Conservation (phyloP, 2,888 invertebrate genomes). For the Brachyptera risi region DNA sequence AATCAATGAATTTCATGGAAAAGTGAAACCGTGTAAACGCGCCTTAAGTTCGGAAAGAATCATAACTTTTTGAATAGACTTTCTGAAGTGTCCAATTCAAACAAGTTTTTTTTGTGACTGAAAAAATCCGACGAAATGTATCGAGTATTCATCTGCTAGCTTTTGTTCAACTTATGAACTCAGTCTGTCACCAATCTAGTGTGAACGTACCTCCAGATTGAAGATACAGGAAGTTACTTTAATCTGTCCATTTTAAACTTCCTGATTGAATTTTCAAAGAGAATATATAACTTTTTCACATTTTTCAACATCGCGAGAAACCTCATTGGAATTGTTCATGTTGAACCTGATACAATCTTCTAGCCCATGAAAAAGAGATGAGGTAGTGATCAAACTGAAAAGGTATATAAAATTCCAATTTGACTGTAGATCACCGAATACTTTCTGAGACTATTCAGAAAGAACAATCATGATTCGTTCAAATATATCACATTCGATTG, state of each 20-base stretch:
- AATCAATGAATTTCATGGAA: too few species aligned
- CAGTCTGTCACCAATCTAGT: constrained; percentile 18
- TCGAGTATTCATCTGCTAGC: neutral
- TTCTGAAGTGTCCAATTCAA: too few species aligned
- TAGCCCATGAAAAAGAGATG: neutral
- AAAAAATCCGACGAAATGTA: neutral
- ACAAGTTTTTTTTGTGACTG: too few species aligned
- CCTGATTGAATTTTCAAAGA: constrained; percentile 13
- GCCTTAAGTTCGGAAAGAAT: too few species aligned
- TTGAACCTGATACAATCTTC: neutral
- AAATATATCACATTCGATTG: too few species aligned
- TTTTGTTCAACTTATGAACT: neutral
- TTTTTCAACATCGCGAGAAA: constrained; percentile 11
- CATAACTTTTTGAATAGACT: too few species aligned
- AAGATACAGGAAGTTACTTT: constrained; percentile 14
- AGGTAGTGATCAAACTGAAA: neutral
- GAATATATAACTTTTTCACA: constrained; percentile 17
- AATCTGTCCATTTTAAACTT: constrained; percentile 16
- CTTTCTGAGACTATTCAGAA: too few species aligned
- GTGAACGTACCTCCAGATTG: constrained; percentile 11
- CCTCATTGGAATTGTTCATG: constrained; percentile 1
- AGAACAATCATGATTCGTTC: too few species aligned
- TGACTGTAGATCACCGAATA: too few species aligned
- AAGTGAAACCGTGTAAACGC: too few species aligned
- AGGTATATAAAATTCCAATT: constrained; percentile 4